Conservation (phyloP, 2,113 vertebrate species). For the Dromas ardeola region DNA sequence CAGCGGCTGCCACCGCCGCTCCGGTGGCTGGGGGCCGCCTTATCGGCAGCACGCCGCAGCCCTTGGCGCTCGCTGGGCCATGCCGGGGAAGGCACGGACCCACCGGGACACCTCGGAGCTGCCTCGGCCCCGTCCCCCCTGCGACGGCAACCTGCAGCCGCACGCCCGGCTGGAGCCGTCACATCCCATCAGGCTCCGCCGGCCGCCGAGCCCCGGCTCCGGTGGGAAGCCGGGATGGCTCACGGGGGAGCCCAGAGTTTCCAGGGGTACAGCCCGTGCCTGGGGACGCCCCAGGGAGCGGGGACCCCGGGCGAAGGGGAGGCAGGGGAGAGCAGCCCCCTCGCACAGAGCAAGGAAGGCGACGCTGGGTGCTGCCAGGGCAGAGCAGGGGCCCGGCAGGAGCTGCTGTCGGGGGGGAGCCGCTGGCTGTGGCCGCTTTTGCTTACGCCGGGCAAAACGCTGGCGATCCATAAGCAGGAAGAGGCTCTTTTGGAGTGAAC, state of each 20-base stretch:
- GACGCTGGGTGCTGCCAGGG: rapidly evolving
- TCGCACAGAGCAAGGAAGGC: neutral
- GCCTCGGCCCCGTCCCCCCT: slow-evolving; percentile 27
- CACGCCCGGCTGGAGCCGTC: slow-evolving; percentile 70
- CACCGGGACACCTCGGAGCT: neutral
- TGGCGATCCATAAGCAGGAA: neutral
- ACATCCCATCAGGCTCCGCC: slow-evolving; percentile 56
- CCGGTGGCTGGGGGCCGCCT: neutral
- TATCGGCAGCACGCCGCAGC: neutral
- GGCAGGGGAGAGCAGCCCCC: neutral
- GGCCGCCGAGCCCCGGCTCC: slow-evolving; percentile 62
- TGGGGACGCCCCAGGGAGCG: too few species aligned
- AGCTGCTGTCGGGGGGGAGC: neutral
- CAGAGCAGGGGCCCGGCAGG: neutral
- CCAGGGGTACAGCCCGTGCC: neutral
- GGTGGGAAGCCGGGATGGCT: neutral
- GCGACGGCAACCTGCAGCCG: slow-evolving; percentile 73
- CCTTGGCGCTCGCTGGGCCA: neutral
- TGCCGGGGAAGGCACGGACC: neutral
- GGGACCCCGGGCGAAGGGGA: neutral
- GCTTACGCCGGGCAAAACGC: neutral
- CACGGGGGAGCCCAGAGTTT: neutral
- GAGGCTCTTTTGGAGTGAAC: neutral
- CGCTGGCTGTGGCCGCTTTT: neutral
- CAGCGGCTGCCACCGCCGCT: neutral